Percentiles rank a stretch among this genome's conserved stretches.
Conservation (phyloP, 2,113 vertebrate genomes). For the Muntiacus reevesi region DNA sequence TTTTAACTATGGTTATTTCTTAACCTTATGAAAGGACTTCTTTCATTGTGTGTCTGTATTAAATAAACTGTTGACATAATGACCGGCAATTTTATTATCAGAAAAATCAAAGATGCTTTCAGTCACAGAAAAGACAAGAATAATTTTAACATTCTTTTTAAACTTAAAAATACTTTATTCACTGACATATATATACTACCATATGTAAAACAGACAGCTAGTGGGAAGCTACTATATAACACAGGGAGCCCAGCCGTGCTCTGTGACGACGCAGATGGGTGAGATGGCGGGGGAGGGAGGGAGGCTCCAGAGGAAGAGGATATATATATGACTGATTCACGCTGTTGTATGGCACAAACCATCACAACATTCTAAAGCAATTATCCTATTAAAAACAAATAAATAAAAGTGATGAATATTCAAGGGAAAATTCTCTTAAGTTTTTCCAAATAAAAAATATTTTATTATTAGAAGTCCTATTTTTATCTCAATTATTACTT, state of each 20-base stretch:
- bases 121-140: neutral
- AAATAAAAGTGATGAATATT: neutral
- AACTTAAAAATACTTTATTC: conserved; percentile 28
- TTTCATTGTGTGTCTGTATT: neutral
- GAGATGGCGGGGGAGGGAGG: neutral
- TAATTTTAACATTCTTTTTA: conserved; percentile 19
- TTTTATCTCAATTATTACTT: neutral
- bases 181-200: neutral
- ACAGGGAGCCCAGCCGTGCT: neutral
- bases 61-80: neutral
- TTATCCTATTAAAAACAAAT: neutral
- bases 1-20: conserved; percentile 8
- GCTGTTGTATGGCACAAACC: neutral
- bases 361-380: neutral
- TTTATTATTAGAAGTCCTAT: neutral
- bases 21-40: neutral
- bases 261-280: neutral
- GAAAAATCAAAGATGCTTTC: neutral
- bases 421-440: neutral
- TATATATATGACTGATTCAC: neutral
- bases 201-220: neutral
- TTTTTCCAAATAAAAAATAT: conserved; percentile 28
- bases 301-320: neutral
- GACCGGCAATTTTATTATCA: neutral
- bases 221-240: neutral